Evolutionary conservation across 1,140 invertebrate species (phyloP), one percentile per base, ranked within the genome.

Genomic region (Cherax destructor): DNA sequence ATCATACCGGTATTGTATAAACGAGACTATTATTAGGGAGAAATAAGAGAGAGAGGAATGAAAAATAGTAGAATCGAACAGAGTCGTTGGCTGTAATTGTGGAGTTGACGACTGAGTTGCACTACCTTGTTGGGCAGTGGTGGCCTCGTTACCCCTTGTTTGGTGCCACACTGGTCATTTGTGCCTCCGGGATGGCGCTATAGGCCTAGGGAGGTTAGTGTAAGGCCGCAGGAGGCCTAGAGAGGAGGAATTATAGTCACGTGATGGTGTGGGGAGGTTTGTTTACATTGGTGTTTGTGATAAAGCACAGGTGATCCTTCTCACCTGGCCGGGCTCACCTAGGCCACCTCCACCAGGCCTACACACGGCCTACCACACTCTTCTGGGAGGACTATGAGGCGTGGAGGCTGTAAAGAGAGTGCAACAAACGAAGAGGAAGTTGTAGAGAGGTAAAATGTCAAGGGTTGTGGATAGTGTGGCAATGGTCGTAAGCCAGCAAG

Each of bases 31-130:
- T 30, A 30, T 72, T 21, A 52, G 49, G 21, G 65, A 49, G 24
- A 52, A 76, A 50, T 10, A 24, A n/a, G 4, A 30, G 52, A 69
- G 49, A 30, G 76, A 86, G n/a, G 5, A 7, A 30, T n/a, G 69
- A 10, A 13, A 50, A 52, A 49, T 47, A 24, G 56, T n/a, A 50
- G 79, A 74, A 72, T 76, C 87, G 87, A 77, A 89, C 78, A 49
- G 24, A 89, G 87, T 89, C 87, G 87, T 89, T 89, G 59, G 79
- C 79, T 80, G 87, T 89, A 89, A 89, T 89, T 89, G 87, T 89
- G 80, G 87, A 89, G 79, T 81, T 89, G 87, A 89, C 87, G 87
- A 89, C 87, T 89, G 79, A 89, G 87, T 89, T 89, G 79, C 87
- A 89, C 79, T 89, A 83, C 87, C 79, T 89, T 83, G 87, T 89